Evolutionary conservation across 2,113 vertebrate genomes (phyloP), one percentile per base, ranked within the genome.

Genomic region (Arizona elegans): DNA sequence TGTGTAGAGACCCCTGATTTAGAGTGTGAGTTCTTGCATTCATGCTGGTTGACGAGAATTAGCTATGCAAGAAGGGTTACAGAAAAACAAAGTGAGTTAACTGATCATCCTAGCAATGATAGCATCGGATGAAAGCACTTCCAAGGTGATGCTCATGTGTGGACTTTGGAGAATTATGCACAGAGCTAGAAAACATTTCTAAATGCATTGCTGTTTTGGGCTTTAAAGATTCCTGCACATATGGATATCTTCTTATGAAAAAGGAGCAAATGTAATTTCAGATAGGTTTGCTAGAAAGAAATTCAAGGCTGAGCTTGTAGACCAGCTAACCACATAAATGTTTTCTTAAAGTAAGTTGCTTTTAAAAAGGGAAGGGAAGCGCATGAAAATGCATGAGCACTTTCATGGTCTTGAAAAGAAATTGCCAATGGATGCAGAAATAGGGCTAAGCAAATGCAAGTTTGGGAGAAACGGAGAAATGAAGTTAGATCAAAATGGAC

Each of bases 41-140:
- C 94, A 53, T 95, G 92, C 95, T 95, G 95, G 94, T 97, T 96
- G 94, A 92, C 93, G 90, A 90, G 88, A 94, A 96, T 97, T 96
- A 96, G 94, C 94, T 95, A 93, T 92, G 94, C 94, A 95, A 94
- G 94, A 95, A 94, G 95, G 95, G 43, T 87, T 15, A 92, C 24
- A 87, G 94, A 92, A 95, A 93, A 96, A 94, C 95, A 93, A 95
- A 95, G 93, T 89, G 54, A 92, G 95, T 87, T 96, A 95, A 95
- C 93, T 95, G 94, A 88, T 93, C 93, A 94, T 56, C 94, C 92
- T 81, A 43, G 0, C 0, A 93, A 70, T 2, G 0, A 58, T 1
- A 87, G 92, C 0, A 90, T 70, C 23, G 15, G 9, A 29, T 47
- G 26, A n/a, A 65, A 65, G 26, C 13, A n/a, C 56, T 65, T 29